Base-by-base conservation (phyloP, 2,797 vertebrate genomes). In the Ctenochaetus hawaiiensis region DNA sequence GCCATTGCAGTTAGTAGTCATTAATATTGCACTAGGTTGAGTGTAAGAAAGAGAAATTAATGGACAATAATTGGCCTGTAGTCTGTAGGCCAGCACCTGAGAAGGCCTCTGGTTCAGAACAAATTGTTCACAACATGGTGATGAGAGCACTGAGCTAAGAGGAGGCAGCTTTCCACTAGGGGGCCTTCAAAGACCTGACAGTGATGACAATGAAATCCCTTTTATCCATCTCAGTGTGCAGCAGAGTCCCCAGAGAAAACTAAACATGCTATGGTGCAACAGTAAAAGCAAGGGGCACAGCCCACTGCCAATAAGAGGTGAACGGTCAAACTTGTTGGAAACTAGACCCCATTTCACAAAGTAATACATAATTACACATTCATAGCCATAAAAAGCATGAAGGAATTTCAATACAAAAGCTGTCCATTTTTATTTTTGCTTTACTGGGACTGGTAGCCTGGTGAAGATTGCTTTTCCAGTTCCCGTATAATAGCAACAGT, bases 311-410 rank as follows among this genome's bases (percentile, higher is more conserved):
- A 37, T 22, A 71, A 83, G 85, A 85, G 84, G 83, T 79, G 67
- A 84, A 83, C 30, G 58, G 77, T 74, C 77, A 81, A 65, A 80
- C 72, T 18, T 69, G 64, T 58, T 82, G 61, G 72, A 89, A 73
- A 64, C 48, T 67, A 71, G 62, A 84, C 59, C 59, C 69, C 62
- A 53, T 82, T 87, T 84, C 43, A 86, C 70, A 80, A 85, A 86
- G 74, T 86, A 72, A 79, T 84, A 60, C 67, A 92, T 51, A 84
- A 81, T 87, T 86, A 91, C 82, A 95, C 94, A 94, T 95, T 95
- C 92, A 92, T 91, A 87, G 90, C 87, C 79, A 86, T 91, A 83
- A 87, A 90, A 85, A 92, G 86, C 80, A 89, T 84, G 72, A 89
- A 88, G 73, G 70, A 80, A 82, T 83, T 43, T 86, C 74, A 76